Conservation (phyloP, 1,140 invertebrate genomes). For the Lepidotrigona ventralis region DNA sequence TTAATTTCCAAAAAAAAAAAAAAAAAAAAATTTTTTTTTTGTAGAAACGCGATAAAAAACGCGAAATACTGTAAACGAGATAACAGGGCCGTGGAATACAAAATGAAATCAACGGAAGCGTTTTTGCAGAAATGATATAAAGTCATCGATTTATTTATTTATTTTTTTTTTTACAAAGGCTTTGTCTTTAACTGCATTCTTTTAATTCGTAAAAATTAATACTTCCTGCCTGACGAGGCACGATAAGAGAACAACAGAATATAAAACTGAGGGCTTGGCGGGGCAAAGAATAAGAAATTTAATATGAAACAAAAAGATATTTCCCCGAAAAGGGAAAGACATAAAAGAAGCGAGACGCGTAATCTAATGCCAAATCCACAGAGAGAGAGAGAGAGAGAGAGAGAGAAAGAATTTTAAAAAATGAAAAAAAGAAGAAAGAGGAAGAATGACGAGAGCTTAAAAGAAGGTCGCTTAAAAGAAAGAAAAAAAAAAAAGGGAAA, state of each 20-base stretch:
- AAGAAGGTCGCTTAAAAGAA: background rate
- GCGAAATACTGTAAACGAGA: background rate
- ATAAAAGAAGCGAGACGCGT: background rate
- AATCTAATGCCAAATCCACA: background rate
- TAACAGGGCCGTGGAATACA: background rate
- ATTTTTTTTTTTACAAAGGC: too few relatives aligned
- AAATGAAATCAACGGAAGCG: background rate
- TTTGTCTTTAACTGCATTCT: too few relatives aligned
- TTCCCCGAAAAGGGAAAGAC: background rate
- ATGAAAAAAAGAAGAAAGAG: background rate
- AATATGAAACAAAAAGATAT: background rate
- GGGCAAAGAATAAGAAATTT: background rate
- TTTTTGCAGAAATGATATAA: background rate
- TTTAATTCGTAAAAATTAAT: background rate
- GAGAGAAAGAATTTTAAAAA: background rate
- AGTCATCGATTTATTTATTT: background rate
- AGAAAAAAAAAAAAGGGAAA: background rate
- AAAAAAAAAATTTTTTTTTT: background rate
- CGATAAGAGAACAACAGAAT: background rate
- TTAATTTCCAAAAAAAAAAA: too few relatives aligned
- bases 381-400: too few relatives aligned
- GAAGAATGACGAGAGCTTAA: too few relatives aligned
- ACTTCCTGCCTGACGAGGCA: background rate
- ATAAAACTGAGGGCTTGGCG: background rate
- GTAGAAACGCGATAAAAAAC: background rate